Evolutionary conservation across 2,888 invertebrate genomes (phyloP).

Genomic region (Protophormia terraenovae): DNA sequence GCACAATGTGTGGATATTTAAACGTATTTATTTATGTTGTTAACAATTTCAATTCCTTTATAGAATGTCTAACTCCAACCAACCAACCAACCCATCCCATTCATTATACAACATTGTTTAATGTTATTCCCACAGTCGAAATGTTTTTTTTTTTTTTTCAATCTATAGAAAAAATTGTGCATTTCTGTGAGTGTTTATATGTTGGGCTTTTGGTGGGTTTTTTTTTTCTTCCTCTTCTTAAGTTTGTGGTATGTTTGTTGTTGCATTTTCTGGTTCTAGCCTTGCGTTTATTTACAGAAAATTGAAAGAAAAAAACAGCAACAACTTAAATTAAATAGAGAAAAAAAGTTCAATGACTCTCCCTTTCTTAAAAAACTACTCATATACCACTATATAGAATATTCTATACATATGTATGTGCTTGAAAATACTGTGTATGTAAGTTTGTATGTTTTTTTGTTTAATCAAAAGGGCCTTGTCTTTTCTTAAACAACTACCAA

Average conservation of each 20-base stretch:
- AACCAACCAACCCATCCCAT: constrained; percentile 8
- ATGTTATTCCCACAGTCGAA: constrained; percentile 56
- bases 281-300: constrained; percentile 1
- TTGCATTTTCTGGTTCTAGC: constrained; percentile 25
- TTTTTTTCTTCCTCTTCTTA: neutral
- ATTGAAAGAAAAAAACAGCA: constrained; percentile 10
- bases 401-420: neutral
- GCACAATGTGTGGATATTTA: constrained; percentile 11
- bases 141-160: neutral
- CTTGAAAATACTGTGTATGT: neutral
- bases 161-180: constrained; percentile 9
- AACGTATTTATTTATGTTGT: constrained; percentile 8
- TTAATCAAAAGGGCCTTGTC: constrained; percentile 51
- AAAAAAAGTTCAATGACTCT: constrained; percentile 66
- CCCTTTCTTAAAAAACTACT: no score
- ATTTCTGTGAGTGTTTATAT: neutral
- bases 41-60: constrained; percentile 15
- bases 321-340: constrained; percentile 33
- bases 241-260: constrained; percentile 40
- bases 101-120: neutral
- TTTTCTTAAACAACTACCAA: constrained; percentile 23
- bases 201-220: constrained; percentile 30
- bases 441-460: constrained; percentile 9
- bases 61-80: neutral
- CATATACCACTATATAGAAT: no score